Base-by-base conservation (phyloP, 2,113 vertebrate species). In the Hydrolagus affinis region DNA sequence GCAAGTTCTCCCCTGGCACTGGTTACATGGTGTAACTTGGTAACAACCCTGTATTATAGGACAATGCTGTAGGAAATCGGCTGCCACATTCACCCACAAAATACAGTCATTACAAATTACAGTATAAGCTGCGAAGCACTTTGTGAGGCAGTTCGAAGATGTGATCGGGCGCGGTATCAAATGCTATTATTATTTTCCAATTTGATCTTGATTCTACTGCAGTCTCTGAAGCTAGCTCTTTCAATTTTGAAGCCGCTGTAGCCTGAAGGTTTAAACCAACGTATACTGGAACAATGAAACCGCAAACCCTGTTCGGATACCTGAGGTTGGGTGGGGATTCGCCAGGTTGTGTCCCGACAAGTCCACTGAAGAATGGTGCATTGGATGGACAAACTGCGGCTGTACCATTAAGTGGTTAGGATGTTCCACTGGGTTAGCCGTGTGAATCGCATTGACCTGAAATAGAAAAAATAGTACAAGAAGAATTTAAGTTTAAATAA, bases 391-490 rank as follows among this genome's bases (percentile, higher is more conserved):
- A 70, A 99, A 99, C 86, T 97, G 96, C 0, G 98, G 96, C 86
- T 98, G 96, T 0, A 95, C 94, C 44, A 96, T 94, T 83, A 96
- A 95, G 73, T 98, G 96, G 91, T 93, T 98, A 11, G 94, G 92
- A 0, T 97, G 96, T 70, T 98, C 97, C 87, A 95, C 74, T 0
- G 96, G 95, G 89, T 89, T 96, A 88, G 95, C 95, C 0, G 96
- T 96, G 91, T 99, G 98, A 91, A 99, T 98, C 60, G 98, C 97
- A 0, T 96, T 98, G 86, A 99, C 97, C 98, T 99, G 60, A 6
- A 12, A 74, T 28, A 72, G 57, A 2, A 17, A 56, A 57, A 56
- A 6, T 0, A 56, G 17, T 19, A n/a, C 32, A n/a, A 8, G 0
- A 75, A 21, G 32, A 75, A 75, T 56, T 75, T 44, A 30, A 75